Evolutionary conservation across 1,140 invertebrate species (phyloP), one percentile per base, ranked within the genome.

Genomic region (Cotesia chilonis): DNA sequence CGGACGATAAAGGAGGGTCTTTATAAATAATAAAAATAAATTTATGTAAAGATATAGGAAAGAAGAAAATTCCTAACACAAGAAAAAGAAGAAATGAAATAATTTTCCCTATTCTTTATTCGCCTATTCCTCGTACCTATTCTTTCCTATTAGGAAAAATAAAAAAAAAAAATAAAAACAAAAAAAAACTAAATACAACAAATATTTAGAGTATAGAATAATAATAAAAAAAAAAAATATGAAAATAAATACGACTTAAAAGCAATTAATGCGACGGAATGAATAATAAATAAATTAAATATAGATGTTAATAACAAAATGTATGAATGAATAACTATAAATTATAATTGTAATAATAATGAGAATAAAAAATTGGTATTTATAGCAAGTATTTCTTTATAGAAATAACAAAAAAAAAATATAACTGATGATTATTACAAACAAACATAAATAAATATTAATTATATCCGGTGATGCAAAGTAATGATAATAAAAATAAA

Each of bases 321-420:
- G 70, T 68, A 75, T 66, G 74, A 64, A 12, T 64, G 61, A 38
- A 64, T 75, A 69, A 74, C 65, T 71, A 74, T 54, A 74, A 71
- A 68, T 71, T 59, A 66, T 55, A 72, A 70, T 66, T 67, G 28
- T 28, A 28, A 28, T 28, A 71, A 70, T 47, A 47, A 72, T 70
- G 73, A 17, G 12, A 55, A 17, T n/a, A n/a, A 28, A 55, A 12
- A 55, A 55, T 55, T 55, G 12, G n/a, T 17, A 14, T 55, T 55
- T 65, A 66, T 67, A 36, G 61, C 69, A 47, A 72, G 73, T 72
- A 61, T 70, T 72, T 75, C 73, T 41, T 72, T 68, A 70, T 51
- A 72, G 68, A 72, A 70, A 74, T 75, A 73, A 65, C 75, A 75
- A 61, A 35, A 61, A 61, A 61, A 61, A 7, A 14, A 28, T 28